Evolutionary conservation across 2,797 vertebrate genomes (phyloP), one percentile per base, ranked within the genome.

Genomic region (Manis javanica): DNA sequence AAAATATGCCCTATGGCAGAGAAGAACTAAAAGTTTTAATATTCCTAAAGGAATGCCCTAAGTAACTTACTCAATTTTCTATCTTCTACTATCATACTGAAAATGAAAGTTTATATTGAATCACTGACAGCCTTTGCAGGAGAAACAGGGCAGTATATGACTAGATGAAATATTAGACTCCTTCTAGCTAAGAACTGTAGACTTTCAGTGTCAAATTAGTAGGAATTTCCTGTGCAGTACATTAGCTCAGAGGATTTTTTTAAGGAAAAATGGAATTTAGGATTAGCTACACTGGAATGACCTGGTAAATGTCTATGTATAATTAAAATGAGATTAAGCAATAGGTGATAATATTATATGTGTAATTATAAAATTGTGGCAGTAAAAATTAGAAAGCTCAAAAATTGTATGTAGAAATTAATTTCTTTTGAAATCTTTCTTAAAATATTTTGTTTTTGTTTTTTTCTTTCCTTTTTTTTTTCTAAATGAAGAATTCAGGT

Each of bases 261-360:
- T 42, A 46, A 53, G 61, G 18, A 69, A 83, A 96, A 89, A 46
- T 51, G 75, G 2, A 24, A 69, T 18, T 69, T 31, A 31, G 1
- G 5, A 2, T 75, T 87, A 61, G 7, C 90, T 87, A 64, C 39
- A 81, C 83, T 84, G 3, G 15, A 94, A 85, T 55, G 16, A 42
- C 2, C 19, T 93, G 53, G 26, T 19, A 71, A 86, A 92, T 46
- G 0, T 57, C 39, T 61, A 19, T 63, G 6, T 55, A 71, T 34
- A 89, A 87, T 37, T 83, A 95, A 96, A 88, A 90, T 61, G 2
- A 61, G 29, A 59, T 75, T 86, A 86, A 72, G 19, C 42, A 95
- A 64, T 66, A 3, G 19, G 11, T 75, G 18, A 42, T 75, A 77
- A 75, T 81, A 59, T 61, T 78, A 68, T 79, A 19, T 55, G 24